Evolutionary conservation across 2,797 vertebrate species (phyloP), one percentile per base, ranked within the genome.

Genomic region (Myoxocephalus aenaeus): DNA sequence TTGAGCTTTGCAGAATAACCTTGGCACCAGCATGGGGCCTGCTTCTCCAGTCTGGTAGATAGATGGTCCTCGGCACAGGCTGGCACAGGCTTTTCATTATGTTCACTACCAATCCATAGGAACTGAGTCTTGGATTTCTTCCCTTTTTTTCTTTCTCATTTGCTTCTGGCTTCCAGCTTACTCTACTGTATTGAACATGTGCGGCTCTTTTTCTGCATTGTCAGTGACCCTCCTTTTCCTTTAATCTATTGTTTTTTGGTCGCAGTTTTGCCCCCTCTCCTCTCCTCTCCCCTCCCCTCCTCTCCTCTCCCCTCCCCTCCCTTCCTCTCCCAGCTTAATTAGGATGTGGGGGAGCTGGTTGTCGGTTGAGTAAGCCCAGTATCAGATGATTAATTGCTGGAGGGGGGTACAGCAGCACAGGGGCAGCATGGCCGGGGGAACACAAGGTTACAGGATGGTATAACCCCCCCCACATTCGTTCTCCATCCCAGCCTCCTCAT

Each of bases 361-460:
- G 90, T 89, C 84, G 92, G 92, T 93, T 93, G 94, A 94, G 93
- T 94, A 95, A 94, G 92, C 94, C 94, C 93, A 84, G 89, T 93
- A 95, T 95, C 92, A 92, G 91, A 95, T 95, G 95, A 95, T 95
- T 95, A 95, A 95, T 95, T 95, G 93, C 94, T 89, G 86, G 84
- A 89, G 91, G 94, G 91, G 89, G 86, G 92, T 90, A 88, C 86
- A 85, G 89, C 82, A 84, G 89, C 90, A 77, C 86, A 86, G 93
- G 93, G 92, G 91, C 87, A 86, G 85, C 54, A 77, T 83, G 90
- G 91, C 88, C 85, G 67, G 86, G 92, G 89, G 89, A 93, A 93
- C 88, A 87, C 93, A 95, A 94, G 94, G 94, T 95, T 95, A 93
- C 82, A 73, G 67, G 71, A 89, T 81, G 79, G 77, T 87, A 70